A percentile compares a stretch with the other conserved stretches of the same genome.
phyloP scores from a whole-genome alignment of 2,888 invertebrate species.

The Ferrisia virgata region DNA sequence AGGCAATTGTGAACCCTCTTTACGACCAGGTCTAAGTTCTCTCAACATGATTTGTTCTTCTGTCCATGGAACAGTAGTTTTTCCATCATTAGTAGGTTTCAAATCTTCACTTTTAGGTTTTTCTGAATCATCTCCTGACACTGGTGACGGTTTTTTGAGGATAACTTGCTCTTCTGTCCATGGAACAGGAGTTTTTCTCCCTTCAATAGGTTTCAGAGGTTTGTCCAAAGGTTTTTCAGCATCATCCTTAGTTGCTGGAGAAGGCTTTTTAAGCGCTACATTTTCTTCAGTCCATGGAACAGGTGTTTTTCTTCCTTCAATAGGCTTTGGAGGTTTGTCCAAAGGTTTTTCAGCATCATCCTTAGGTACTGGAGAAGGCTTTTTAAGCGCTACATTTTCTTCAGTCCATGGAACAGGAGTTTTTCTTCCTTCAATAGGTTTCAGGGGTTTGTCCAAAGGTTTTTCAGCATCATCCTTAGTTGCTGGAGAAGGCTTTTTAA shows the following conservation, averaged over 20 bases:
- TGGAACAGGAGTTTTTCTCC: constrained; percentile 49
- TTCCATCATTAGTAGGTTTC: not conserved
- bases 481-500: constrained; percentile 37
- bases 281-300: constrained; percentile 52
- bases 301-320: constrained; percentile 17
- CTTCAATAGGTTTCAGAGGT: not conserved
- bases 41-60: constrained; percentile 53
- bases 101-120: not conserved
- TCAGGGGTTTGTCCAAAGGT: not conserved
- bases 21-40: constrained; percentile 48
- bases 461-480: constrained; percentile 1
- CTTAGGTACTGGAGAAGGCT: constrained; percentile 44
- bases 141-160: constrained; percentile 50
- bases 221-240: not conserved
- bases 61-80: constrained; percentile 52
- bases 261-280: constrained; percentile 44
- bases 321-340: too few relatives aligned
- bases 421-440: constrained; percentile 46
- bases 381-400: constrained; percentile 52
- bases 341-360: too few relatives aligned
- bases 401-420: constrained; percentile 53
- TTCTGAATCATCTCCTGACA: not conserved
- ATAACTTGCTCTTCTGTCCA: constrained; percentile 53
- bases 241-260: constrained; percentile 48
- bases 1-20: constrained; percentile 50